Evolutionary conservation across 2,888 invertebrate species (phyloP), one percentile per base, ranked within the genome.

Genomic region (Chymomyza caudatula): DNA sequence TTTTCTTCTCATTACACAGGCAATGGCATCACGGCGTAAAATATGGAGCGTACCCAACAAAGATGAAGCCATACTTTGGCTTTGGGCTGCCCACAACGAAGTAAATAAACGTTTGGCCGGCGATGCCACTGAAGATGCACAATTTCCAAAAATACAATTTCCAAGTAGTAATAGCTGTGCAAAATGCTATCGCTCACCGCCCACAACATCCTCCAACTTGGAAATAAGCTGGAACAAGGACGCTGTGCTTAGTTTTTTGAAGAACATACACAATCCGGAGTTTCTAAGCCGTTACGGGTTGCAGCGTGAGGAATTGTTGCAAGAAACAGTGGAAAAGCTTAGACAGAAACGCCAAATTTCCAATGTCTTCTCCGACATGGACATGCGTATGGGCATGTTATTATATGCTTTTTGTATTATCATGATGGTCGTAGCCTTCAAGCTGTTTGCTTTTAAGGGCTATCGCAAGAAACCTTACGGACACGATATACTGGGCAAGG

Each of bases 21-120:
- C 93, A 67, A 97, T 98, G 96, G 95, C 97, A 29, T 90, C 91
- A 1, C 92, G 92, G 65, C 93, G 94, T 66, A 93, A 94, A 86
- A 92, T 95, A 69, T 92, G 93, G 86, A 93, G 94, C 77, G 94
- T 96, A 0, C 91, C 92, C 15, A 93, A 93, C 59, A 93, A 93
- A 76, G 93, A 95, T 63, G 95, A 96, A 67, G 94, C 94, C 15
- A 93, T 98, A 0, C 90, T 98, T 47, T 99, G 98, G 98, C 91
- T 99, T 22, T 99, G 98, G 98, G 92, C 92, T 80, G 95, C 96
- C 0, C 98, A 99, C 88, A 99, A 99, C 89, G 94, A 94, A 90
- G 98, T 97, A 0, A 99, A 99, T 89, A 91, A 94, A 73, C 93
- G 98, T 75, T 91, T 99, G 23, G 93, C 95, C 20, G 96, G 96